A percentile compares a stretch with the other conserved stretches of the same genome.
These are phyloP conservation scores for Eubasilissa regina DNA, from an alignment of 1,140 invertebrate genomes.

Conservation along the genomic window DNA sequence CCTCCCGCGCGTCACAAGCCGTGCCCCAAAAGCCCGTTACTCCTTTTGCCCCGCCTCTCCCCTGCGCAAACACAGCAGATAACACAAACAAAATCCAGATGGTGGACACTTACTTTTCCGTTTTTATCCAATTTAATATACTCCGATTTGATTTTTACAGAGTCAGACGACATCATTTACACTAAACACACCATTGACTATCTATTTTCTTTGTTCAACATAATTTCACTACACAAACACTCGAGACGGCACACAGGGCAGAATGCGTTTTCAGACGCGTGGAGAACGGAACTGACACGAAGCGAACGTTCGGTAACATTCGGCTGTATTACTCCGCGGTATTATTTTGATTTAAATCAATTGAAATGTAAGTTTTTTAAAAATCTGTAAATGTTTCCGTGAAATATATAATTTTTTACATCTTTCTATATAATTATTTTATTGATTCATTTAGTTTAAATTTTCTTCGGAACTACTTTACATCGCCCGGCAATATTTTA, in stretches of 20 bases:
- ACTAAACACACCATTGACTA: conserved; percentile 54
- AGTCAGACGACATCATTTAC: conserved; percentile 72
- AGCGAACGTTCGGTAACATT: conserved; percentile 36
- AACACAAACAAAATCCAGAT: conserved; percentile 27
- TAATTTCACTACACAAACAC: conserved; percentile 44
- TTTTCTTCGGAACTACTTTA: conserved; percentile 40
- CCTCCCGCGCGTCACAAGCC: conserved; percentile 51
- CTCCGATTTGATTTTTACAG: conserved; percentile 69
- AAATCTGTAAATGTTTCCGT: conserved; percentile 14
- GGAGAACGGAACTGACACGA: conserved; percentile 41
- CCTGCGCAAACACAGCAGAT: conserved; percentile 48
- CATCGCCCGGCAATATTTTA: conserved; percentile 42
- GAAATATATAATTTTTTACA: conserved; percentile 13
- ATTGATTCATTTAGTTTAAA: background rate
- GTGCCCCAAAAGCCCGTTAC: conserved; percentile 45
- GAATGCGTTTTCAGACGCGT: conserved; percentile 44
- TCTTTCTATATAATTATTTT: background rate
- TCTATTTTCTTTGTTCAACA: conserved; percentile 52
- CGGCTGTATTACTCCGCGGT: conserved; percentile 48
- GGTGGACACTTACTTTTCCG: conserved; percentile 65
- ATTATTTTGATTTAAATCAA: conserved; percentile 10
- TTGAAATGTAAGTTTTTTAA: background rate
- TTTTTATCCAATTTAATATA: conserved; percentile 70
- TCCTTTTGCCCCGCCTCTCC: conserved; percentile 51
- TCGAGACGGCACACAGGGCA: conserved; percentile 32